phyloP scores from a whole-genome alignment of 2,888 invertebrate species.

The Lathronympha strigana region DNA sequence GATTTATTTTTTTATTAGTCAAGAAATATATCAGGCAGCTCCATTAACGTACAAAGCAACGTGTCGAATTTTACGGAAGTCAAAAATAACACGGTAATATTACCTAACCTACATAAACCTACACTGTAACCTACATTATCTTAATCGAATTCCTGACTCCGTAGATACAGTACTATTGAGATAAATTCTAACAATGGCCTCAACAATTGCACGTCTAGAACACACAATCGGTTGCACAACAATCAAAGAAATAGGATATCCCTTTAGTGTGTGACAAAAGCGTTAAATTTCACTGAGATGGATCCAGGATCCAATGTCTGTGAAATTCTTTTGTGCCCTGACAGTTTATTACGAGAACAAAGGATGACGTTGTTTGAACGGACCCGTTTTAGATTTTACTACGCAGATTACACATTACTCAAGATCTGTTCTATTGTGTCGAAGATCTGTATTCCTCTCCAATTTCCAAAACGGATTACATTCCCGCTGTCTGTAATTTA shows the following conservation, averaged over 20 bases:
- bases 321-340: conserved; percentile 75
- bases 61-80: too few relatives aligned
- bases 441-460: conserved; percentile 65
- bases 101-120: too few relatives aligned
- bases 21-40: too few relatives aligned
- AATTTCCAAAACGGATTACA: conserved; percentile 66
- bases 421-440: conserved; percentile 68
- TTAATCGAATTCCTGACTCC: too few relatives aligned
- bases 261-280: conserved; percentile 57
- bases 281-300: conserved; percentile 67
- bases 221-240: conserved; percentile 35
- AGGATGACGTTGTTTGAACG: conserved; percentile 70
- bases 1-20: too few relatives aligned
- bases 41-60: too few relatives aligned
- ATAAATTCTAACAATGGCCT: not conserved
- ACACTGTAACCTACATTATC: too few relatives aligned
- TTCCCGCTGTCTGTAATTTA: conserved; percentile 62
- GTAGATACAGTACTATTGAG: too few relatives aligned
- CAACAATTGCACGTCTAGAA: conserved; percentile 47
- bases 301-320: conserved; percentile 63
- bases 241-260: conserved; percentile 42
- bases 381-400: conserved; percentile 73
- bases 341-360: conserved; percentile 79
- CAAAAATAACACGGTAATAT: too few relatives aligned
- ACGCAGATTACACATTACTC: conserved; percentile 73